A percentile compares a stretch with the other conserved stretches of the same genome.
Evolutionary conservation across 2,888 invertebrate genomes (phyloP).

Genomic region (Mimas tiliae): DNA sequence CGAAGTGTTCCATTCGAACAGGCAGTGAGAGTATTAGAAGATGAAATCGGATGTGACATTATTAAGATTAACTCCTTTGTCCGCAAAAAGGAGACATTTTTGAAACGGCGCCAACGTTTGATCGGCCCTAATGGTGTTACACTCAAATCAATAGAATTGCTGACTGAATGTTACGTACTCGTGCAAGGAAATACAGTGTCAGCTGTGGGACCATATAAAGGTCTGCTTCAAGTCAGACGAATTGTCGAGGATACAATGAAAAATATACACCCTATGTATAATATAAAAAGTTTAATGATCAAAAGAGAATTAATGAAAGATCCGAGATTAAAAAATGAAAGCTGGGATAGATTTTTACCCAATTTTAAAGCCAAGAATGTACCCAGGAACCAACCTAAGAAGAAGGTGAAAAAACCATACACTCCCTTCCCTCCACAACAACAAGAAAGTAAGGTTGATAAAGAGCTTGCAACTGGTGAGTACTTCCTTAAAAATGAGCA

Average conservation of each 20-base stretch:
- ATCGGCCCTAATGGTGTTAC: conserved; percentile 99
- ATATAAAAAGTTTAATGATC: conserved; percentile 98
- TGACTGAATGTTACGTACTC: conserved; percentile 98
- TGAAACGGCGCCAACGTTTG: conserved; percentile 96
- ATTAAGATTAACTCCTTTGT: conserved; percentile 97
- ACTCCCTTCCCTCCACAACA: conserved; percentile 99
- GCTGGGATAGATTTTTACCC: conserved; percentile 98
- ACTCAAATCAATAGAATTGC: conserved; percentile 96
- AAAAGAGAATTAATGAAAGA: conserved; percentile 97
- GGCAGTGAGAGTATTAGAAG: conserved; percentile 93
- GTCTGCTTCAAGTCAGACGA: conserved; percentile 92
- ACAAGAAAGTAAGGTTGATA: conserved; percentile 96
- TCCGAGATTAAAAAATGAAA: conserved; percentile 95
- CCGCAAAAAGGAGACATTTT: conserved; percentile 95
- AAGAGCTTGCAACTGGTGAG: conserved; percentile 96
- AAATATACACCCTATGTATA: conserved; percentile 99
- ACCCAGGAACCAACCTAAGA: conserved; percentile 94
- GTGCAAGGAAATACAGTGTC: conserved; percentile 99
- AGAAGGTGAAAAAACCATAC: conserved; percentile 95
- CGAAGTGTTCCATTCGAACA: conserved; percentile 99
- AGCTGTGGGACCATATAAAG: conserved; percentile 97
- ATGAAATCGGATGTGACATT: conserved; percentile 97
- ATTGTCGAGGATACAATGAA: conserved; percentile 99
- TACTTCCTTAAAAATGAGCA: conserved; percentile 97
- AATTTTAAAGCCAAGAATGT: conserved; percentile 96